A percentile compares a stretch with the other conserved stretches of the same genome.
Evolutionary conservation across 1,140 invertebrate species (phyloP).

Genomic region (Papilio aristodemus): DNA sequence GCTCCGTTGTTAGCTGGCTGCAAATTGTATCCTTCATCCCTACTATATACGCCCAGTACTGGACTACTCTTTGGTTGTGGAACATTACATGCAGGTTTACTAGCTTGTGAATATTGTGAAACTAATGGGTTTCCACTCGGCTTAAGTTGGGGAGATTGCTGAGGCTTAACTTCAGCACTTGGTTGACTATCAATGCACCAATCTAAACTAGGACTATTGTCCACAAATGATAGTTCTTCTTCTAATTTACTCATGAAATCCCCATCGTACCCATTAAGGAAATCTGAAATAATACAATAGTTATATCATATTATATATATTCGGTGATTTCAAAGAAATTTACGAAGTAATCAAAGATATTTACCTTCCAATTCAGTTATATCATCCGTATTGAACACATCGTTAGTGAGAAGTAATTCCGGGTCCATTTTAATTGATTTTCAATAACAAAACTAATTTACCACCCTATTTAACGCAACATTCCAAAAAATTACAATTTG

Average conservation of each 20-base stretch:
- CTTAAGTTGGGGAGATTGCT: slow-evolving; percentile 55
- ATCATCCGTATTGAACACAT: slow-evolving; percentile 68
- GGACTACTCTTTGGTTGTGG: slow-evolving; percentile 57
- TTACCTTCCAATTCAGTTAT: slow-evolving; percentile 74
- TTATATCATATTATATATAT: slow-evolving; percentile 31
- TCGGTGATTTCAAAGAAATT: slow-evolving; percentile 12
- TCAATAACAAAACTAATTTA: slow-evolving; percentile 5
- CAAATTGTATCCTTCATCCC: slow-evolving; percentile 62
- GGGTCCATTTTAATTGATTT: slow-evolving; percentile 53
- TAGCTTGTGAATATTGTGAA: slow-evolving; percentile 61
- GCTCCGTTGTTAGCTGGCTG: slow-evolving; percentile 43
- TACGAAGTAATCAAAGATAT: not conserved
- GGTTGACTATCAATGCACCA: slow-evolving; percentile 57
- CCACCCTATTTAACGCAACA: not conserved
- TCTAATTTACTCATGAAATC: slow-evolving; percentile 75
- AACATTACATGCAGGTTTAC: slow-evolving; percentile 42
- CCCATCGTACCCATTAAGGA: slow-evolving; percentile 70
- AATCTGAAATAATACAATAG: slow-evolving; percentile 57
- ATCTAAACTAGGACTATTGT: slow-evolving; percentile 52
- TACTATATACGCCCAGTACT: slow-evolving; percentile 52
- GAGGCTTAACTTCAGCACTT: slow-evolving; percentile 49
- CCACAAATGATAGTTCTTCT: slow-evolving; percentile 61
- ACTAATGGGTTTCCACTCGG: slow-evolving; percentile 65
- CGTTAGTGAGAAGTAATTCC: slow-evolving; percentile 65
- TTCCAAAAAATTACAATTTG: slow-evolving; percentile 32